Percentiles rank a stretch among this genome's conserved stretches.
phyloP scores from a whole-genome alignment of 2,797 vertebrate species.

The Sus cebifrons region DNA sequence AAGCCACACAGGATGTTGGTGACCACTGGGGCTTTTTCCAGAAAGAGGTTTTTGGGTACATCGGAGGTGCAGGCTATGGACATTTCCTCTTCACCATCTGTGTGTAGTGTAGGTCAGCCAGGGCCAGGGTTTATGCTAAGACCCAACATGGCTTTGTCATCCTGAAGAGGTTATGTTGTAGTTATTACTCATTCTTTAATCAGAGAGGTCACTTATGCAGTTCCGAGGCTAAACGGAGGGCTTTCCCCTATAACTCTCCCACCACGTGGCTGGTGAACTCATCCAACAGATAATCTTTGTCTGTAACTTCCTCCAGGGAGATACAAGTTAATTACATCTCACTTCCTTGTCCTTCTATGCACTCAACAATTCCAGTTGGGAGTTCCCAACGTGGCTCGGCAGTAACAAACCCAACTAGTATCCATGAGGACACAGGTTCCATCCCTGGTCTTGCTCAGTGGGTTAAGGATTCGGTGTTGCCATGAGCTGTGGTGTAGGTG shows the following conservation, averaged over 20 bases:
- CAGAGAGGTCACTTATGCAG: background rate
- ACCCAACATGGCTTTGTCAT: background rate
- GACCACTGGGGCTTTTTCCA: background rate
- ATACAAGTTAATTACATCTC: too few relatives aligned
- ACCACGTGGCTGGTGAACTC: rapidly evolving
- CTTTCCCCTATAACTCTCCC: background rate
- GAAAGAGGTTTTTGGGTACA: background rate
- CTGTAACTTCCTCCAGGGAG: background rate
- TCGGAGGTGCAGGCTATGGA: background rate
- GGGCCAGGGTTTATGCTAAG: background rate
- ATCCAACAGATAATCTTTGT: too few relatives aligned
- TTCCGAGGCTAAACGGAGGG: background rate
- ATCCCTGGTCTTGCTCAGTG: too few relatives aligned
- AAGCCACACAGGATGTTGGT: background rate
- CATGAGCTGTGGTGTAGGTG: too few relatives aligned
- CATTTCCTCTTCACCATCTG: background rate
- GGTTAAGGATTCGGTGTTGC: too few relatives aligned
- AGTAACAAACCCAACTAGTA: background rate
- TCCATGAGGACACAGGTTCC: too few relatives aligned
- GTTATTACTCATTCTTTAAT: too few relatives aligned
- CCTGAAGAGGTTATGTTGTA: too few relatives aligned
- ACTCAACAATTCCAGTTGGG: background rate
- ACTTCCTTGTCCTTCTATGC: background rate
- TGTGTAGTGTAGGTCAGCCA: background rate
- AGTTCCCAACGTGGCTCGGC: background rate